A percentile compares a stretch with the other conserved stretches of the same genome.
Evolutionary conservation across 2,888 invertebrate genomes (phyloP).

Genomic region (Cryptosula pallasiana): DNA sequence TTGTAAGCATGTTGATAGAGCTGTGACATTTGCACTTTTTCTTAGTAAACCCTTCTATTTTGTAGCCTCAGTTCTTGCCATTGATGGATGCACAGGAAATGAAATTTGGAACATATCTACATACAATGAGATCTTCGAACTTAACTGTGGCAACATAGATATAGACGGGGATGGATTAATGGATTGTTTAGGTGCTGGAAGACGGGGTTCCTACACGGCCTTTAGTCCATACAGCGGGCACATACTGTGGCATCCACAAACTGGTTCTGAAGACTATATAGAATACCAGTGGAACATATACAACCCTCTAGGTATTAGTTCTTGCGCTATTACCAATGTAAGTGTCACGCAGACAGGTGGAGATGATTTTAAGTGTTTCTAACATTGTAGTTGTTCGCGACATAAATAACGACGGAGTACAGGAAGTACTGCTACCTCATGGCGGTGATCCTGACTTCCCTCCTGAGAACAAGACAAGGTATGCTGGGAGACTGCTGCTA

Average conservation of each 20-base stretch:
- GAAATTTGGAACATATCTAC: slow-evolving; percentile 38
- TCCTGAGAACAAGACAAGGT: slow-evolving; percentile 24
- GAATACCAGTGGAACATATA: slow-evolving; percentile 41
- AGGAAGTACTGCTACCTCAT: slow-evolving; percentile 41
- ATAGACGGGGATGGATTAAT: slow-evolving; percentile 40
- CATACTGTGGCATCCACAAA: slow-evolving; percentile 24
- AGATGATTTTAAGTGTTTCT: neutral
- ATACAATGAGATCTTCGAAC: slow-evolving; percentile 35
- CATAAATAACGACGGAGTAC: slow-evolving; percentile 42
- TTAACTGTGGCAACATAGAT: slow-evolving; percentile 44
- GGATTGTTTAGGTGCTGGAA: slow-evolving; percentile 47
- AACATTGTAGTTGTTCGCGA: slow-evolving; percentile 32
- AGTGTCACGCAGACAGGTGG: too few relatives aligned
- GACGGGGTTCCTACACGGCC: slow-evolving; percentile 38
- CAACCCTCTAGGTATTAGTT: slow-evolving; percentile 34
- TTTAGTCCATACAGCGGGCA: slow-evolving; percentile 42
- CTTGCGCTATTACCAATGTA: too few relatives aligned
- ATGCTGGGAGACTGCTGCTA: slow-evolving; percentile 40
- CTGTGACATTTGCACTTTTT: too few relatives aligned
- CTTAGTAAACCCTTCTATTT: too few relatives aligned
- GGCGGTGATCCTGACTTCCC: slow-evolving; percentile 37
- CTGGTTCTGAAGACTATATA: slow-evolving; percentile 26
- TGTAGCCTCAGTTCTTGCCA: slow-evolving; percentile 37
- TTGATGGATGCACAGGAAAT: slow-evolving; percentile 43
- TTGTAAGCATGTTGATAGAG: too few relatives aligned